These are phyloP conservation scores for Saturnia pavonia DNA, from an alignment of 2,888 invertebrate genomes.

Conservation along the genomic window DNA sequence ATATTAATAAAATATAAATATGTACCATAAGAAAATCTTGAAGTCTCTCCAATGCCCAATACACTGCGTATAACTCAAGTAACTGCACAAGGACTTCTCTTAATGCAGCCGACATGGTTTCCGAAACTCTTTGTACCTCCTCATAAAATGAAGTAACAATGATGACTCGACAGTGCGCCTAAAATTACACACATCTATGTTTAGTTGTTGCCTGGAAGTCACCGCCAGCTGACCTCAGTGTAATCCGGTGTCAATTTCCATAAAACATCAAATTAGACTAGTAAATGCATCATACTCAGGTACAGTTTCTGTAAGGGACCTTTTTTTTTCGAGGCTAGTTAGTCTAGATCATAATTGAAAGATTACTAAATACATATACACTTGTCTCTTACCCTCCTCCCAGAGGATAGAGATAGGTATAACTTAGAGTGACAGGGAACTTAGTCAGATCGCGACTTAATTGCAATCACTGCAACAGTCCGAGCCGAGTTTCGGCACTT, in stretches of 20 bases:
- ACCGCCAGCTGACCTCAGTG: not conserved
- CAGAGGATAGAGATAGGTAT: no score
- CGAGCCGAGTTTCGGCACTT: no score
- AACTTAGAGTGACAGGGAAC: no score
- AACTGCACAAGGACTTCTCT: conserved; percentile 84
- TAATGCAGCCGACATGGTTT: conserved; percentile 81
- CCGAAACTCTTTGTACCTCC: conserved; percentile 67
- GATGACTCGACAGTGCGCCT: conserved; percentile 92
- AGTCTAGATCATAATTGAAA: no score
- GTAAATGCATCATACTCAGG: no score
- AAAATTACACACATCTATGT: conserved; percentile 31
- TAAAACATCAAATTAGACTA: not conserved
- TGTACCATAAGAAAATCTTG: conserved; percentile 93
- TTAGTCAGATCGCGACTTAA: no score
- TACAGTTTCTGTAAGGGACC: no score
- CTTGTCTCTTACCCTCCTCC: no score
- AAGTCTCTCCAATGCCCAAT: conserved; percentile 87
- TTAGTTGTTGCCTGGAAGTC: not conserved
- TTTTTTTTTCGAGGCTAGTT: no score
- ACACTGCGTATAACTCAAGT: conserved; percentile 88
- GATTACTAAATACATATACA: no score
- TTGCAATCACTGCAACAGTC: no score
- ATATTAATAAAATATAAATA: no score
- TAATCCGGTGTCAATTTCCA: not conserved
- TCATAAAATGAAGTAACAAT: conserved; percentile 87